Evolutionary conservation across 2,113 vertebrate species (phyloP).

Genomic region (Ciconia boyciana): DNA sequence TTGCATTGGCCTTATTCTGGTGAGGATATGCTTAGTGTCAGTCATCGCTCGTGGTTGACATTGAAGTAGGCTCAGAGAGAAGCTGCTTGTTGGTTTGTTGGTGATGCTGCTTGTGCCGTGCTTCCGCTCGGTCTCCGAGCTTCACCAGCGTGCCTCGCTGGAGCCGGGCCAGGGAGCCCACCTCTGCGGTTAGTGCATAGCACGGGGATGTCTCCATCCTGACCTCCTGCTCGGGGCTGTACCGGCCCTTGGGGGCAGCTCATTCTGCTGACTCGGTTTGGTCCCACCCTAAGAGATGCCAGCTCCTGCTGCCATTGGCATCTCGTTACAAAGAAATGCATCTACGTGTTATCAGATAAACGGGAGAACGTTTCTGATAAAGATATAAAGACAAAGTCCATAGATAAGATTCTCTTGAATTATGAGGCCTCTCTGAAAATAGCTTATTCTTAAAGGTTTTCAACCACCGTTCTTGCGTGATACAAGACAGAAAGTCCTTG

Average conservation of each 20-base stretch:
- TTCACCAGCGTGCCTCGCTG: rapidly evolving
- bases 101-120: background rate
- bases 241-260: background rate
- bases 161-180: background rate
- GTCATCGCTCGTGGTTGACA: background rate
- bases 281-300: background rate
- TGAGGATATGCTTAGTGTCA: background rate
- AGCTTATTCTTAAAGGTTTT: background rate
- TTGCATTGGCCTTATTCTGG: background rate
- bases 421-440: background rate
- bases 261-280: background rate
- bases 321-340: background rate
- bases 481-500: background rate
- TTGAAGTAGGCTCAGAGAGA: background rate
- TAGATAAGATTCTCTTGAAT: background rate
- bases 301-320: background rate
- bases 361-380: background rate
- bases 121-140: background rate
- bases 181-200: no score
- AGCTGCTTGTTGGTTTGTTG: background rate
- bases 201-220: background rate
- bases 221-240: background rate
- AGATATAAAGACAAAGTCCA: background rate
- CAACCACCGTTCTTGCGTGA: rapidly evolving
- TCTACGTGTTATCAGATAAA: background rate